Conservation (phyloP, 1,140 invertebrate species). For the Heliconius eleuchia region DNA sequence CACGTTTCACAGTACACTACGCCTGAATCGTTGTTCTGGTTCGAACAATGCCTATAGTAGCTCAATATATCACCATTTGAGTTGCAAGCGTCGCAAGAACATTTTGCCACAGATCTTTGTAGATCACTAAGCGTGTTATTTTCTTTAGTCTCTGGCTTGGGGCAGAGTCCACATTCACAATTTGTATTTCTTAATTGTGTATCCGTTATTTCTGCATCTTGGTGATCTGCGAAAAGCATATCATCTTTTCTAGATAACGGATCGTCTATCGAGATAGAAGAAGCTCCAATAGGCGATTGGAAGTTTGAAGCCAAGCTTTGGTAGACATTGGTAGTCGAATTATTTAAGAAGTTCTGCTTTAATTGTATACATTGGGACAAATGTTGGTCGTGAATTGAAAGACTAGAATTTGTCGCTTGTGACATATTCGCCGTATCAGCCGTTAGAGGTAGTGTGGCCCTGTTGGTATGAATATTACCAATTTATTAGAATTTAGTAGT, state of each 20-base stretch:
- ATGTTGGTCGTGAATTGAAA: conserved; percentile 82
- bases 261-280: conserved; percentile 68
- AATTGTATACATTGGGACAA: conserved; percentile 79
- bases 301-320: conserved; percentile 65
- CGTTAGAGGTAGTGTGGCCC: conserved; percentile 89
- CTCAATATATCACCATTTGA: conserved; percentile 70
- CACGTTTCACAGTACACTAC: conserved; percentile 76
- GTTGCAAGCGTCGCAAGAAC: conserved; percentile 73
- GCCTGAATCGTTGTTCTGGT: conserved; percentile 68
- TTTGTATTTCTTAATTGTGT: conserved; percentile 60
- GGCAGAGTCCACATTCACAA: conserved; percentile 75
- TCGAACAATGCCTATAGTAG: conserved; percentile 70
- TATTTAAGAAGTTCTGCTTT: conserved; percentile 78
- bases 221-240: conserved; percentile 73
- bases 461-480: conserved; percentile 59
- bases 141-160: conserved; percentile 59
- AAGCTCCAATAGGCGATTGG: conserved; percentile 62
- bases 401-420: conserved; percentile 75
- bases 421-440: conserved; percentile 81
- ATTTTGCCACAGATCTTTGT: conserved; percentile 74
- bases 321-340: conserved; percentile 68
- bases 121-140: conserved; percentile 73
- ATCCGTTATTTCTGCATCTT: conserved; percentile 56
- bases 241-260: conserved; percentile 68
- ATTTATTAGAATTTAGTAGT: background rate